Evolutionary conservation across 2,113 vertebrate species (phyloP), one percentile per base, ranked within the genome.

Genomic region (Gulo gulo): DNA sequence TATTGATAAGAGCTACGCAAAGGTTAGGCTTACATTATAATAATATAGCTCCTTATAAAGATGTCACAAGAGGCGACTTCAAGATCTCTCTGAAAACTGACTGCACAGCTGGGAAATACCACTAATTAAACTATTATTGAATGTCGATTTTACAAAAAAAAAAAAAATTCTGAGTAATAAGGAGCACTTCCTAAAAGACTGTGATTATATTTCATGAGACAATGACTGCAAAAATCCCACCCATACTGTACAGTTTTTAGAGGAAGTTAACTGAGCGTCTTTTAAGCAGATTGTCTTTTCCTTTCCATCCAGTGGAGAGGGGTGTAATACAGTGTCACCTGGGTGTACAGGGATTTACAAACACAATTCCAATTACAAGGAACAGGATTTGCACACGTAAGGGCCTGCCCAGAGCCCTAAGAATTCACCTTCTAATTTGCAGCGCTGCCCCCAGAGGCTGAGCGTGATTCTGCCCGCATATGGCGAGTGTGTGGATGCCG

Each of bases 371-470:
- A 97, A 97, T 98, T 89, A 98, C 59, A 94, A 52, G 80, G 91
- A 97, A 98, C 6, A 55, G 92, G 82, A 98, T 78, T 89, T 98
- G 96, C 94, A 96, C 82, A 96, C n/a, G 84, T 94, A 97, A 98
- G 97, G 88, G 16, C 81, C 85, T 92, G 88, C 94, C 92, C 85
- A 92, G 0, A 3, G 88, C 96, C 81, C 95, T 95, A 90, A 24
- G 50, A 98, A 97, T 97, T 97, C 97, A 93, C 83, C 88, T 79
- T 95, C 91, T 97, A 52, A 98, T 97, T 93, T 98, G 95, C 95
- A 97, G 93, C 87, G 91, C 97, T 98, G 90, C 93, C 79, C 94
- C 86, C 82, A 78, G 97, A 73, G 74, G 50, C 97, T 61, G 96
- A 98, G 89, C 63, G 52, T 82, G 71, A 93, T 34, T 98, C 97